Conservation (phyloP, 2,888 invertebrate genomes). For the Linnaemya tessellans region DNA sequence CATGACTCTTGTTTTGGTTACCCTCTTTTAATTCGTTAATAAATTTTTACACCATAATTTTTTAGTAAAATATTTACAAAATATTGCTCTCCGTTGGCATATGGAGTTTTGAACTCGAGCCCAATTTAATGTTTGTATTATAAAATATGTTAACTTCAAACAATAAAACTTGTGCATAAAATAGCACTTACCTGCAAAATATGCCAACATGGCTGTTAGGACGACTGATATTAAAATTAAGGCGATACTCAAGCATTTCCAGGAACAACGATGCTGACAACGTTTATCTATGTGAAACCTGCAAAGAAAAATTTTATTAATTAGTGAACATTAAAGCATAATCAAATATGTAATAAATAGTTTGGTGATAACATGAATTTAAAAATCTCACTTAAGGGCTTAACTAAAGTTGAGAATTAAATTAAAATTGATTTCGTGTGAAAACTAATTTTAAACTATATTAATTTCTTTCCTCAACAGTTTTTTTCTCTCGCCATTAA, state of each 20-base stretch:
- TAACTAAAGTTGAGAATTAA: not conserved
- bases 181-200: conserved; percentile 93
- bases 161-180: not conserved
- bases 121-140: no score
- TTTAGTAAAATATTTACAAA: no score
- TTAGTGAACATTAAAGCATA: no score
- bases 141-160: no score
- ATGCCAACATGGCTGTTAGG: conserved; percentile 95
- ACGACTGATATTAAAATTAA: conserved; percentile 95
- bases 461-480: not conserved
- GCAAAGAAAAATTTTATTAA: conserved; percentile 67
- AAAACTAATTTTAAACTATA: not conserved
- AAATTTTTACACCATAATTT: no score
- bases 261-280: conserved; percentile 96
- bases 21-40: no score
- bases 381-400: no score
- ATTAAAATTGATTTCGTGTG: conserved; percentile 5
- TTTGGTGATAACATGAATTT: no score
- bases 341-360: no score
- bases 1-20: no score
- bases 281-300: conserved; percentile 96
- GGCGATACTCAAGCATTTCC: conserved; percentile 97
- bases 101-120: no score
- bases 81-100: no score
- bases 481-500: conserved; percentile 16